Evolutionary conservation across 92 coral and sea anemone genomes (phyloP).

Genomic region (Heliopora coerulea): DNA sequence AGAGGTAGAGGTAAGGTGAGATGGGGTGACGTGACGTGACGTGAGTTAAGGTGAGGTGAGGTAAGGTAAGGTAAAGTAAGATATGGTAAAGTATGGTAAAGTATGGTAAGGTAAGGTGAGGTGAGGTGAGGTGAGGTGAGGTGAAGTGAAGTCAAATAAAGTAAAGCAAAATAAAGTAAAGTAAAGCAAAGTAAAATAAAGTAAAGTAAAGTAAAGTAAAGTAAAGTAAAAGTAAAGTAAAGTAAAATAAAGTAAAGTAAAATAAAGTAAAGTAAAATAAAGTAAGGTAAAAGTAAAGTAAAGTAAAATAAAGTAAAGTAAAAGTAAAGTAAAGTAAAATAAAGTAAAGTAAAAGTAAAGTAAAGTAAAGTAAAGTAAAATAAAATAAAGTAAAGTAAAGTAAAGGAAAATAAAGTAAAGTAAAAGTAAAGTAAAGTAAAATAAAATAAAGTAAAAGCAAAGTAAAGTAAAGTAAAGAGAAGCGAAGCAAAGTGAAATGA

Average conservation of each 20-base stretch:
- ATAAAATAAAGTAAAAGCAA: constrained; percentile 18
- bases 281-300: constrained; percentile 3
- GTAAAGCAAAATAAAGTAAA: constrained; percentile 20
- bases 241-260: not conserved
- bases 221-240: not conserved
- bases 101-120: constrained; percentile 7
- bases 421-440: constrained; percentile 8
- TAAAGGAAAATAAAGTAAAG: not conserved
- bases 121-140: constrained; percentile 15
- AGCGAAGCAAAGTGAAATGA: constrained; percentile 24
- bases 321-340: constrained; percentile 6
- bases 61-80: constrained; percentile 13
- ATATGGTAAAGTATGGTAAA: constrained; percentile 1
- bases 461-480: constrained; percentile 7
- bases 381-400: constrained; percentile 5
- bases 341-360: constrained; percentile 1
- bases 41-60: constrained; percentile 34
- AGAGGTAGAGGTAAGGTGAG: constrained; percentile 18
- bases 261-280: constrained; percentile 19
- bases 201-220: constrained; percentile 6
- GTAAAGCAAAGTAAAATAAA: constrained; percentile 11
- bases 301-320: not conserved
- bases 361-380: not conserved
- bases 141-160: not conserved
- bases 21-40: constrained; percentile 34